phyloP scores from a whole-genome alignment of 1,140 invertebrate genomes.

The Dreissena rostriformis region DNA sequence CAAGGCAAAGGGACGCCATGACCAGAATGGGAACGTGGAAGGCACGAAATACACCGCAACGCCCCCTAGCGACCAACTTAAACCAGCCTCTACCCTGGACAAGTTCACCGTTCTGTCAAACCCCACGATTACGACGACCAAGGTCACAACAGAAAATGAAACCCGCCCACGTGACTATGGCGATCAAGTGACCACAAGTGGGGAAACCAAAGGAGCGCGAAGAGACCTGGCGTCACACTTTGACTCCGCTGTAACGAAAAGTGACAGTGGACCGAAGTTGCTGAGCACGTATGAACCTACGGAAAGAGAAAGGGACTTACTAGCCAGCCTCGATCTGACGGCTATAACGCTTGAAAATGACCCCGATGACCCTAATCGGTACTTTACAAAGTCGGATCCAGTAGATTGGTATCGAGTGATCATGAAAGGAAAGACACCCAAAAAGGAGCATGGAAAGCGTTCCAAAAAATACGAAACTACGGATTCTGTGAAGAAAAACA shows the following conservation, averaged over 20 bases:
- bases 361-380: constrained; percentile 39
- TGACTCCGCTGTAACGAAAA: too few relatives aligned
- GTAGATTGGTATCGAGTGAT: constrained; percentile 46
- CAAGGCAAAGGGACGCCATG: too few relatives aligned
- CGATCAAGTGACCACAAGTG: not conserved
- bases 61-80: too few relatives aligned
- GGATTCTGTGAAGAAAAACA: constrained; percentile 33
- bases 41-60: too few relatives aligned
- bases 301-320: constrained; percentile 34
- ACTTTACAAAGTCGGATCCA: constrained; percentile 43
- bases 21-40: too few relatives aligned
- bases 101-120: not conserved
- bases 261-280: not conserved
- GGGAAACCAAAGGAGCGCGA: not conserved
- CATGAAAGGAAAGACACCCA: constrained; percentile 43
- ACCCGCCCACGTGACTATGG: not conserved
- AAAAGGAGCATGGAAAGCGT: not conserved
- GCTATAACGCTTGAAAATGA: constrained; percentile 39
- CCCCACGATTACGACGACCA: not conserved
- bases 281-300: constrained; percentile 34
- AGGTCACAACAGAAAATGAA: constrained; percentile 10
- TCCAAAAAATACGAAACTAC: not conserved
- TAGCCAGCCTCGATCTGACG: constrained; percentile 38
- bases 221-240: not conserved
- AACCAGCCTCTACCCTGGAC: not conserved